Base-by-base conservation (phyloP, 1,140 invertebrate genomes). In the Lerema accius region DNA sequence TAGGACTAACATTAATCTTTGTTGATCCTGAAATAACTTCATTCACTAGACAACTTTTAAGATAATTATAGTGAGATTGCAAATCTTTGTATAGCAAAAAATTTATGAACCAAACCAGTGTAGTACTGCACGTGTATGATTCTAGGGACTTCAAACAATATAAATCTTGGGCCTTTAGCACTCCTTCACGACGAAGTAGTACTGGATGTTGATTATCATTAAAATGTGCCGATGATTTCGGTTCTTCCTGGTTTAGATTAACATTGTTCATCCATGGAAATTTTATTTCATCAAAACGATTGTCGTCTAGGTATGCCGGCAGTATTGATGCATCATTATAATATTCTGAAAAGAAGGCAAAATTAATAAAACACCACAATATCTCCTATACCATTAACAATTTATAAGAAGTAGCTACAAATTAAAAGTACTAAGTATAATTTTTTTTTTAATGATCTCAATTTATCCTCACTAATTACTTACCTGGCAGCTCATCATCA, bases 61-160 rank as follows among this genome's bases (percentile, higher is more conserved):
- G 37, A 63, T 51, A 68, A 10, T 19, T 56, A 40, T 60, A 68
- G 13, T 59, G 45, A 26, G 75, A 67, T 39, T 70, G 71, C 37
- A 68, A 50, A 49, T 77, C 75, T 70, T 74, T 77, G 10, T 60
- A 40, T 26, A 74, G 45, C 1, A 74, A 42, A 51, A 70, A 77
- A 6, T 70, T 69, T 13, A 69, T 5, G 42, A 77, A 63, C 71
- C 74, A 74, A 13, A 71, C 9, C 6, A 77, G 40, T 16, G 49
- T 68, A 7, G 53, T 55, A 42, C 63, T 65, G 35, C 60, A 42
- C 10, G 42, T 43, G 37, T 6, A 10, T 14, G 53, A 14, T 65
- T 71, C 65, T 28, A 77, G 46, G 56, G 59, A 64, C 68, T 77
- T 67, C 39, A 74, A 59, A 45, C 71, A 74, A 60, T 42, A 67